Percentiles rank a stretch among this genome's conserved stretches.
phyloP scores from a whole-genome alignment of 2,797 vertebrate genomes.

The Choloepus didactylus region DNA sequence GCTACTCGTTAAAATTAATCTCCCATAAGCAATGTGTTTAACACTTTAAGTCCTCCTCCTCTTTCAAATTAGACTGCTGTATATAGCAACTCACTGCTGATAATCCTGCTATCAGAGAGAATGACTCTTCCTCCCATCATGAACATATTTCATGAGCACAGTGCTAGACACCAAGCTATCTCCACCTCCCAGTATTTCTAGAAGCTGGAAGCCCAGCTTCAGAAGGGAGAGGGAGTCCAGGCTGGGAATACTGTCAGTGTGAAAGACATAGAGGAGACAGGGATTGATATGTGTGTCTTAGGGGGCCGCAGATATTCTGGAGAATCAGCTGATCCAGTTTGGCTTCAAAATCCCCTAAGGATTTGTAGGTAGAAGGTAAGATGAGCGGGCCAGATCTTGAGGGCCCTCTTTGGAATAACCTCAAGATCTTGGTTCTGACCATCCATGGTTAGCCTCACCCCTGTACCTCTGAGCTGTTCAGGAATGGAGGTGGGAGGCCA shows the following conservation, averaged over 20 bases:
- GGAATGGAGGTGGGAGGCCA: not conserved
- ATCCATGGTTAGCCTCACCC: too few relatives aligned
- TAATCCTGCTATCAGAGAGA: not conserved
- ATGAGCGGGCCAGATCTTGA: not conserved
- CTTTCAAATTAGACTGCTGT: slow-evolving; percentile 68
- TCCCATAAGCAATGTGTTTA: slow-evolving; percentile 41
- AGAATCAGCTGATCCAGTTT: not conserved
- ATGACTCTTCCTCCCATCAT: not conserved
- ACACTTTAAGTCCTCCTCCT: slow-evolving; percentile 74
- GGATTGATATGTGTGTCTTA: not conserved
- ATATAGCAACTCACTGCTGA: not conserved
- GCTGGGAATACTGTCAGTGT: not conserved
- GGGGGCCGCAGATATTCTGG: not conserved
- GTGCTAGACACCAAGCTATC: not conserved
- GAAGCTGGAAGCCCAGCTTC: not conserved
- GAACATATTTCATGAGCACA: not conserved
- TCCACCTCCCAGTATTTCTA: slow-evolving; percentile 16
- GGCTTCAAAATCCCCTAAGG: not conserved
- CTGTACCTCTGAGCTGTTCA: not conserved
- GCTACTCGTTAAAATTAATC: slow-evolving; percentile 32
- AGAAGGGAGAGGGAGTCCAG: not conserved
- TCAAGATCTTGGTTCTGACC: not conserved
- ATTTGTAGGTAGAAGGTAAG: not conserved
- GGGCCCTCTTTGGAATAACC: not conserved
- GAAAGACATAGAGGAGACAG: not conserved